phyloP scores from a whole-genome alignment of 2,797 vertebrate genomes.

The Notoglanidium macrostoma region DNA sequence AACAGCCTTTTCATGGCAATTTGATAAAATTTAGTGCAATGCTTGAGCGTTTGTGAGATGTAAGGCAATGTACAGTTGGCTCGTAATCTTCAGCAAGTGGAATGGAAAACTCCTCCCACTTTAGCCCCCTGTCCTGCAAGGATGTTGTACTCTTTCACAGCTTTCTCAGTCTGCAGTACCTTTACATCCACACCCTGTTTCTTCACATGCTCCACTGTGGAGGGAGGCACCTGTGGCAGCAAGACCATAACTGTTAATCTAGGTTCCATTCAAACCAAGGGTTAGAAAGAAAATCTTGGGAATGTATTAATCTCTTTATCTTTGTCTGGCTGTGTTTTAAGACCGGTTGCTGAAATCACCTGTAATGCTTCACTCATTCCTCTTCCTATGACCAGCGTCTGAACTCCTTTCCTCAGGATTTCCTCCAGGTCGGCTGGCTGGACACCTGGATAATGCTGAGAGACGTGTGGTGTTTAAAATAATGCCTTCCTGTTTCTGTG shows the following conservation, averaged over 20 bases:
- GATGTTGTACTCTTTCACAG: conserved; percentile 86
- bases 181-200: conserved; percentile 79
- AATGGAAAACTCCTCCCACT: conserved; percentile 93
- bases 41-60: neutral
- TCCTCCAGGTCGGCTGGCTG: conserved; percentile 93
- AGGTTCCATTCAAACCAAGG: neutral
- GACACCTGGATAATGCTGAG: conserved; percentile 89
- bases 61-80: neutral
- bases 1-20: neutral
- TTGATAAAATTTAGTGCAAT: too few species aligned
- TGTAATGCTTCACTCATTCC: conserved; percentile 93
- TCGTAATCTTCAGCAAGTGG: conserved; percentile 81
- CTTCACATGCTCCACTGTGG: conserved; percentile 85
- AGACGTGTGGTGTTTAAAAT: neutral
- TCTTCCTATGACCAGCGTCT: conserved; percentile 88
- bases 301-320: neutral
- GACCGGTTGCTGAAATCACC: conserved; percentile 67
- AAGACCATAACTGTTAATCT: conserved; percentile 3
- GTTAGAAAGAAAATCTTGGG: neutral
- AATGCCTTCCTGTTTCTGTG: too few species aligned
- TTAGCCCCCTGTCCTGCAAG: conserved; percentile 78
- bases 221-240: conserved; percentile 78
- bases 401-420: conserved; percentile 82
- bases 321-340: neutral
- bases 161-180: conserved; percentile 87